A percentile compares a stretch with the other conserved stretches of the same genome.
These are phyloP conservation scores for Phyllotreta striolata DNA, from an alignment of 2,888 invertebrate species.

Conservation along the genomic window DNA sequence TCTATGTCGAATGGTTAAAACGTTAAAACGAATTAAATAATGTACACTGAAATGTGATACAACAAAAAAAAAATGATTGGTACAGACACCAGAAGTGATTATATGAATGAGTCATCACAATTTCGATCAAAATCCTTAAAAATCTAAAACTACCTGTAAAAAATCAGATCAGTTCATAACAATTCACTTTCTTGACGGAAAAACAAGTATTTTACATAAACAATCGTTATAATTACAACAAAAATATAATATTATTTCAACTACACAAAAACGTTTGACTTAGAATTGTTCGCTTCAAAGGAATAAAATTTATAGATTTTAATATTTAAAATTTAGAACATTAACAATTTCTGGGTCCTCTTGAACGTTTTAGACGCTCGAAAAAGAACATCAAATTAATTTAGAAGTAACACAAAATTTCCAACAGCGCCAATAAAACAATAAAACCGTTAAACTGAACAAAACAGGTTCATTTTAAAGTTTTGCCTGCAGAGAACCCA, in stretches of 20 bases:
- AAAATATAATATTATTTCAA: constrained; percentile 30
- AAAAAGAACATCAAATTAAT: too few relatives aligned
- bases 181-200: constrained; percentile 31
- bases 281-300: constrained; percentile 32
- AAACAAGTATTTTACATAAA: constrained; percentile 20
- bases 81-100: constrained; percentile 48
- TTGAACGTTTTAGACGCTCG: too few relatives aligned
- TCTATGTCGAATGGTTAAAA: constrained; percentile 17
- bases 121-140: constrained; percentile 41
- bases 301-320: constrained; percentile 22
- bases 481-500: too few relatives aligned
- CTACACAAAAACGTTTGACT: constrained; percentile 25
- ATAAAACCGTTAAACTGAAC: too few relatives aligned
- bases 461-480: too few relatives aligned
- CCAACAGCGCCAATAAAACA: too few relatives aligned
- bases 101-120: constrained; percentile 46
- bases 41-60: constrained; percentile 30
- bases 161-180: constrained; percentile 37
- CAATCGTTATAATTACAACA: constrained; percentile 28
- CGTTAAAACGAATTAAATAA: constrained; percentile 31
- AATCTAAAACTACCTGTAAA: constrained; percentile 36
- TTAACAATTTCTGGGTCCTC: too few relatives aligned
- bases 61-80: constrained; percentile 35
- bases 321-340: too few relatives aligned
- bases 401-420: too few relatives aligned